Base-by-base conservation (phyloP, 1,140 invertebrate genomes). In the Hestina assimilis region DNA sequence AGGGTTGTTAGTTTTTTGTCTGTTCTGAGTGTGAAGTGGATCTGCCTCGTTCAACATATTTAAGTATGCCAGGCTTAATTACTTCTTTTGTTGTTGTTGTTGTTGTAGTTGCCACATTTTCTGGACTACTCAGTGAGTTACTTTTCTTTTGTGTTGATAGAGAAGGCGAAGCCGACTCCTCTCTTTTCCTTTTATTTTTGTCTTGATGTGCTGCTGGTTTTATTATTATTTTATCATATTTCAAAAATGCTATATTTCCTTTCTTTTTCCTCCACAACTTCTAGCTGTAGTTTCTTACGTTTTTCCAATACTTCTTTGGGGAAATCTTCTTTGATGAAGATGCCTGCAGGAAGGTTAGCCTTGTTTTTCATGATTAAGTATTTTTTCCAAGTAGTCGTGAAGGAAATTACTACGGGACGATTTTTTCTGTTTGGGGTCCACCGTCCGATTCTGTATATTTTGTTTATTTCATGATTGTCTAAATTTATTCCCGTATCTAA, bases 361-460 rank as follows among this genome's bases (percentile, higher is more conserved):
- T 35, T 54, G 19, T 61, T 59, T 31, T 52, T 59, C 1, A 59
- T 21, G 24, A 67, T 58, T 7, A 59, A n/a, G 3, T 59, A 42
- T 66, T 73, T 73, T 57, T 74, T 74, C 64, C 71, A 74, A 24
- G 2, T 7, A 3, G 64, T 59, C 28, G 65, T 66, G 1, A 74
- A 4, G 0, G 67, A 51, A 1, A 60, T 24, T 28, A 67, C 46
- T 5, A 69, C 26, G 17, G 66, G 67, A 1, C 64, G 61, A 15
- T 41, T 64, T 55, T 66, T 69, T 11, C 51, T 46, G 3, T 28
- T 8, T 4, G 0, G 3, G 3, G n/a, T 14, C 12, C 1, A 0
- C 14, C 14, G 12, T 1, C 70, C 67, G 17, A 70, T 73, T 59
- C 70, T 61, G 7, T 63, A 45, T 0, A 68, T 20, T 14, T 70